phyloP scores from a whole-genome alignment of 2,888 invertebrate genomes.

The Lamproptera curius region DNA sequence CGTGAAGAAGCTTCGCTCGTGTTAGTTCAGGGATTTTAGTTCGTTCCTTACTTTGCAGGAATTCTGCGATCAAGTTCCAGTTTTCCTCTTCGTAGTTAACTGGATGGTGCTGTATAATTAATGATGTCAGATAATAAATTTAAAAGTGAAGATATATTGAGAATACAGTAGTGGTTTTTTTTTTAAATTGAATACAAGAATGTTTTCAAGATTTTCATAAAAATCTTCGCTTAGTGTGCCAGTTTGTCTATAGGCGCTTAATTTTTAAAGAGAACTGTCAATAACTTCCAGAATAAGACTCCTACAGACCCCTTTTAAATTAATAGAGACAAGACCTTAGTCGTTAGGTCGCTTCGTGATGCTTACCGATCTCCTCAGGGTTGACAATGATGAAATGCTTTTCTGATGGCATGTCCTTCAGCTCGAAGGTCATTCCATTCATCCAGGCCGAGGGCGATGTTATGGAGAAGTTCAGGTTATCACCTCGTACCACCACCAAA shows the following conservation, averaged over 20 bases:
- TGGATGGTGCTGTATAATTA: constrained; percentile 80
- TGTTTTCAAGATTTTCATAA: too few relatives aligned
- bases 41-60: constrained; percentile 76
- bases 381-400: constrained; percentile 87
- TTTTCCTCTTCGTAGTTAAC: constrained; percentile 89
- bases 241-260: too few relatives aligned
- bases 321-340: too few relatives aligned
- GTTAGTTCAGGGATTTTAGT: constrained; percentile 83
- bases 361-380: constrained; percentile 88
- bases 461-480: constrained; percentile 78
- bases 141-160: not conserved
- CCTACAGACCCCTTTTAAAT: too few relatives aligned
- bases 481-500: constrained; percentile 78
- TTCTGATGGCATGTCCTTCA: constrained; percentile 73
- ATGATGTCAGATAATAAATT: not conserved
- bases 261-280: too few relatives aligned
- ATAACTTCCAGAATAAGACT: too few relatives aligned
- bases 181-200: too few relatives aligned
- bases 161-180: too few relatives aligned
- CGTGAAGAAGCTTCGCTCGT: constrained; percentile 85
- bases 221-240: too few relatives aligned
- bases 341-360: too few relatives aligned
- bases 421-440: constrained; percentile 72
- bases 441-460: constrained; percentile 81
- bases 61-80: constrained; percentile 85